Conservation (phyloP, 2,113 vertebrate genomes). For the Smithornis capensis region DNA sequence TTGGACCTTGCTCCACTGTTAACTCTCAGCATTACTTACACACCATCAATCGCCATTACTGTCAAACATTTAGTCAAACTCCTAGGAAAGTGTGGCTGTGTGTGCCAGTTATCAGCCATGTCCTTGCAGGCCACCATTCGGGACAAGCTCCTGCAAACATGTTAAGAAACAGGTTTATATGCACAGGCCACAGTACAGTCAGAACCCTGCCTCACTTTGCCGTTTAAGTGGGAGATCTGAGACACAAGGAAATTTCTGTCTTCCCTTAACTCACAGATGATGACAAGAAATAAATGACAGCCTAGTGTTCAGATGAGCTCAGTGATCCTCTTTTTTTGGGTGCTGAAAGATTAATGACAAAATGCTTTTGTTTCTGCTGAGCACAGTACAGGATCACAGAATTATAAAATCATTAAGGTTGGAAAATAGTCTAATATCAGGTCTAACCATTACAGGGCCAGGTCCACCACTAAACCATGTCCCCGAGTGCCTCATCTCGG, state of each 20-base stretch:
- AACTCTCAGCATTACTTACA: constrained; percentile 41
- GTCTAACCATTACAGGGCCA: not conserved
- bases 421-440: not conserved
- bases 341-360: not conserved
- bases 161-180: not conserved
- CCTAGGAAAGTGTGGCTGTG: not conserved
- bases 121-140: not conserved
- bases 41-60: constrained; percentile 19
- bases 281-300: not conserved
- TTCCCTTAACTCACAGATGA: fast-evolving
- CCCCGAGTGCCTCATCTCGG: not conserved
- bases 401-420: not conserved
- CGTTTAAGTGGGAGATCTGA: not conserved
- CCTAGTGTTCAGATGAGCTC: not conserved
- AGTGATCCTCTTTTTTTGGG: not conserved
- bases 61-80: constrained; percentile 1
- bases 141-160: not conserved
- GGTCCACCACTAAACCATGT: not conserved
- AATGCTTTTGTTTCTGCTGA: not conserved
- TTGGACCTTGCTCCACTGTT: constrained; percentile 53
- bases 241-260: not conserved
- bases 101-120: not conserved
- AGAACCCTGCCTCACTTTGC: not conserved
- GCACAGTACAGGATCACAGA: not conserved
- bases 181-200: not conserved